A percentile compares a stretch with the other conserved stretches of the same genome.
phyloP scores from a whole-genome alignment of 2,888 invertebrate species.

The Drosophila ochracea region DNA sequence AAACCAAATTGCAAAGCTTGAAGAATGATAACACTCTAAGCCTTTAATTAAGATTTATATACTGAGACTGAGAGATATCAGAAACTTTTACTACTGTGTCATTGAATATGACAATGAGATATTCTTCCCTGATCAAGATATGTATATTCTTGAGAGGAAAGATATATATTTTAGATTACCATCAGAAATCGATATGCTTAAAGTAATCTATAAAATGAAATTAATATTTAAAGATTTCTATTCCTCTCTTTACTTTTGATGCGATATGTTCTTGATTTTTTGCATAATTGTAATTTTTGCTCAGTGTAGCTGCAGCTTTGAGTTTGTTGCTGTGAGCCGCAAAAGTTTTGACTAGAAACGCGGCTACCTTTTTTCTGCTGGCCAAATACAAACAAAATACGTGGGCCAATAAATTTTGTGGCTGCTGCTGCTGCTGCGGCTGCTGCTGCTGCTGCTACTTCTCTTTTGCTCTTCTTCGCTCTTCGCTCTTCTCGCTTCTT shows the following conservation, averaged over 20 bases:
- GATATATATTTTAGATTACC: not conserved
- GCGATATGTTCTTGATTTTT: not conserved
- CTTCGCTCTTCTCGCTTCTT: constrained; percentile 14
- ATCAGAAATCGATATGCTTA: not conserved
- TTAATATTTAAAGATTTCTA: not conserved
- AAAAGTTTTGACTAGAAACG: constrained; percentile 54
- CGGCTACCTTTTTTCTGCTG: constrained; percentile 57
- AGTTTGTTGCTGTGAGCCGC: constrained; percentile 25
- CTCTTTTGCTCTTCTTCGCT: constrained; percentile 13
- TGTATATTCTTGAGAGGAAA: not conserved
- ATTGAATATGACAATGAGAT: not conserved
- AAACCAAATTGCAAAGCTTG: not conserved
- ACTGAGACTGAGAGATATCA: not conserved
- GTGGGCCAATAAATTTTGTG: constrained; percentile 68
- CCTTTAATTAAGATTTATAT: not conserved
- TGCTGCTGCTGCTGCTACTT: constrained; percentile 31
- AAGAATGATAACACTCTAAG: not conserved
- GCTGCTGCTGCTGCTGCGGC: constrained; percentile 33
- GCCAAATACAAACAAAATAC: constrained; percentile 68
- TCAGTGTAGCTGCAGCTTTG: constrained; percentile 26
- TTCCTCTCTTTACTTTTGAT: not conserved
- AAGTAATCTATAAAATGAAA: not conserved
- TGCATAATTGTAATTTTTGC: not conserved
- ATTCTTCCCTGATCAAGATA: not conserved
- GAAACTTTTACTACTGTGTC: not conserved